These are phyloP conservation scores for Drosophila kepulauana DNA, from an alignment of 1,140 invertebrate genomes.

Conservation along the genomic window DNA sequence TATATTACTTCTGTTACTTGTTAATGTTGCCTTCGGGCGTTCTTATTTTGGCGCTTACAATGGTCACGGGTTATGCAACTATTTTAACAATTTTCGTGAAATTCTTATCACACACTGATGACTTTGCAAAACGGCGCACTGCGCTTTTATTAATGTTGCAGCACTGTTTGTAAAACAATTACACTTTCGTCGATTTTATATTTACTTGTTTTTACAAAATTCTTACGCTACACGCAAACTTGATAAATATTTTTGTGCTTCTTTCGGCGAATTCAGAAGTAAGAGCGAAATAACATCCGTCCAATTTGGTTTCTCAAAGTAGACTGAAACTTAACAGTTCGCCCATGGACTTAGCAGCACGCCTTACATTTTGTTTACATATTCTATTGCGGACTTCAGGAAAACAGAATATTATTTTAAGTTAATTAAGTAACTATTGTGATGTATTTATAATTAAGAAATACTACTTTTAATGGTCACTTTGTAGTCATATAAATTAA, in stretches of 20 bases:
- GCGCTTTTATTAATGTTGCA: not conserved
- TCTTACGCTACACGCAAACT: conserved; percentile 14
- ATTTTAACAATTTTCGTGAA: conserved; percentile 27
- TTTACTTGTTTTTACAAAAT: conserved; percentile 7
- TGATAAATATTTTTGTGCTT: conserved; percentile 42
- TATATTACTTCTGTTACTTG: conserved; percentile 6
- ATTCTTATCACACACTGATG: conserved; percentile 36
- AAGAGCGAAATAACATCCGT: conserved; percentile 22
- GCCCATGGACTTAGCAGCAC: conserved; percentile 12
- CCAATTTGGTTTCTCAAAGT: conserved; percentile 32
- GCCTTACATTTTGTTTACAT: not conserved
- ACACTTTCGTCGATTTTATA: conserved; percentile 14
- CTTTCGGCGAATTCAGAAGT: conserved; percentile 44
- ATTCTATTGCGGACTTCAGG: too few relatives aligned
- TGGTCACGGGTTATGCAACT: conserved; percentile 50
- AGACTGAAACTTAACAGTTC: conserved; percentile 38
- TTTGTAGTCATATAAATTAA: too few relatives aligned
- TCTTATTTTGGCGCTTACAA: conserved; percentile 54
- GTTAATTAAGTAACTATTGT: too few relatives aligned
- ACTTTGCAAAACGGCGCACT: conserved; percentile 3
- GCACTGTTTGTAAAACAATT: conserved; percentile 1
- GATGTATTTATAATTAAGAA: too few relatives aligned
- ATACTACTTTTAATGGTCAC: too few relatives aligned
- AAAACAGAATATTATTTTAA: too few relatives aligned
- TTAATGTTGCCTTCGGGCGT: conserved; percentile 25